Conservation (phyloP, 2,113 vertebrate species). For the Ceuthmochares aereus region DNA sequence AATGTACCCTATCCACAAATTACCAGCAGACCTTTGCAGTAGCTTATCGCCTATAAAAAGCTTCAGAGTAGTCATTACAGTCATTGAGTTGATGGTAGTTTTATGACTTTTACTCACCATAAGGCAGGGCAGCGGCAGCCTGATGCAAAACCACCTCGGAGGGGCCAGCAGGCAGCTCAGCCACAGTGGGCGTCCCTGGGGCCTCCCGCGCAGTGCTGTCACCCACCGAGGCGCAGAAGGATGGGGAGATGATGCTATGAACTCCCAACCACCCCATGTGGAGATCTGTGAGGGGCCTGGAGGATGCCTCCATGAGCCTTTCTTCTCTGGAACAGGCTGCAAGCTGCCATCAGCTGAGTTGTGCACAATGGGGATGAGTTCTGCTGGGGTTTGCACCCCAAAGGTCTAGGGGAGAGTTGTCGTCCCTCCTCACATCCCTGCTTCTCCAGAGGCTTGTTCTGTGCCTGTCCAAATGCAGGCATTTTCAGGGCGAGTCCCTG, state of each 20-base stretch:
- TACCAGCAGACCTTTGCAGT: slow-evolving; percentile 71
- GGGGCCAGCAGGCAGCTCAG: background rate
- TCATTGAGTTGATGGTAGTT: slow-evolving; percentile 50
- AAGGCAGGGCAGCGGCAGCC: background rate
- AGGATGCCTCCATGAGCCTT: background rate
- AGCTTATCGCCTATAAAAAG: slow-evolving; percentile 68
- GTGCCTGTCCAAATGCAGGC: background rate
- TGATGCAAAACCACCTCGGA: background rate
- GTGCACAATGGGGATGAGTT: fast-evolving
- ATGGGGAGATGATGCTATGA: background rate
- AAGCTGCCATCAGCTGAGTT: fast-evolving
- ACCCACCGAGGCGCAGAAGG: background rate
- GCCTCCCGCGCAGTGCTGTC: background rate
- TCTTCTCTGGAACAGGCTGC: background rate
- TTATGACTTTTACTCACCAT: slow-evolving; percentile 38
- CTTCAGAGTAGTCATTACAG: slow-evolving; percentile 62
- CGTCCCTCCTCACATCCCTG: background rate
- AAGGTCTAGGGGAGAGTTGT: background rate
- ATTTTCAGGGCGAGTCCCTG: background rate
- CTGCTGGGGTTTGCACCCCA: background rate
- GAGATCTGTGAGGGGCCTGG: background rate
- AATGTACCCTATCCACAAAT: slow-evolving; percentile 66
- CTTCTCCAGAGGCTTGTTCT: background rate
- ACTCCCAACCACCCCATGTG: fast-evolving
- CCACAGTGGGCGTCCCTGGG: background rate